phyloP scores from a whole-genome alignment of 2,797 vertebrate species.

The Scomberomorus guttatus region DNA sequence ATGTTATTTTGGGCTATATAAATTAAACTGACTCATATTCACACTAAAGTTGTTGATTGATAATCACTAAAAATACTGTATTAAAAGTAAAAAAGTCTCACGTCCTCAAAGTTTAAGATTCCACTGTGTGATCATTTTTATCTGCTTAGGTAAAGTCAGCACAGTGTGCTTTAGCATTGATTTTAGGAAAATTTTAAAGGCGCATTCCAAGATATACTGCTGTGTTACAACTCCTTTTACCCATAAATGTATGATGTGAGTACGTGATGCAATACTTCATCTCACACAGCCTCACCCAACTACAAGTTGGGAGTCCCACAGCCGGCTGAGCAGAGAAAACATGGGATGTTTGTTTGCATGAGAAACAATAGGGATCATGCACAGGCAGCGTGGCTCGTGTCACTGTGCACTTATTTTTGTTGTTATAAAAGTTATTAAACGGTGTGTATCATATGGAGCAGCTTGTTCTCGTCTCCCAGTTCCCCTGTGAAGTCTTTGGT shows the following conservation, averaged over 20 bases:
- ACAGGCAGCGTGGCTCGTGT: slow-evolving; percentile 1
- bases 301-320: slow-evolving; percentile 27
- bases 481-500: slow-evolving; percentile 38
- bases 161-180: slow-evolving; percentile 22
- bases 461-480: slow-evolving; percentile 40
- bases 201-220: slow-evolving; percentile 28
- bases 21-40: background rate
- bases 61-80: slow-evolving; percentile 4
- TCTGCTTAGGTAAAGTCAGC: slow-evolving; percentile 15
- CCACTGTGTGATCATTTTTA: slow-evolving; percentile 7
- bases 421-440: slow-evolving; percentile 41
- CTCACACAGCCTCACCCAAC: slow-evolving; percentile 44
- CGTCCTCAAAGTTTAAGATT: slow-evolving; percentile 11
- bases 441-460: slow-evolving; percentile 16
- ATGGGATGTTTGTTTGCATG: slow-evolving; percentile 38
- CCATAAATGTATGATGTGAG: slow-evolving; percentile 56
- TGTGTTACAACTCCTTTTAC: slow-evolving; percentile 47
- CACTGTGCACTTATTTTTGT: slow-evolving; percentile 24
- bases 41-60: background rate
- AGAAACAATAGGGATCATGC: slow-evolving; percentile 17
- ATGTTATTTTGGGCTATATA: background rate
- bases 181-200: slow-evolving; percentile 44
- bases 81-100: background rate
- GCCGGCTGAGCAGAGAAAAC: slow-evolving; percentile 33
- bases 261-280: slow-evolving; percentile 57